A percentile compares a stretch with the other conserved stretches of the same genome.
Conservation (phyloP, 92 coral and sea anemone species). For the Parazoanthus darwini region DNA sequence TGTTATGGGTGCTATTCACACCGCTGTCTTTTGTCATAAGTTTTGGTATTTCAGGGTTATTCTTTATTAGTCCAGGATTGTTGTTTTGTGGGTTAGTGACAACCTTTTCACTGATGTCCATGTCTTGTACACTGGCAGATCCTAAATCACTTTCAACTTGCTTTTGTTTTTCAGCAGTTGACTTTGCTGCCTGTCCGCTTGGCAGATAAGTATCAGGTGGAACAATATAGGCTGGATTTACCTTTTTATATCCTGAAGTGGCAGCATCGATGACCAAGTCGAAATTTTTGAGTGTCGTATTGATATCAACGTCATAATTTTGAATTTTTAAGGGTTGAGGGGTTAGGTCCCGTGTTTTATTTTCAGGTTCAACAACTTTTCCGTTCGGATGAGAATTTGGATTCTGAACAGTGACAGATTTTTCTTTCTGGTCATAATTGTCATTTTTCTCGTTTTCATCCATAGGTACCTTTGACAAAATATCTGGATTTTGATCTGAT, state of each 20-base stretch:
- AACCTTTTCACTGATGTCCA: not conserved
- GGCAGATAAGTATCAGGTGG: not conserved
- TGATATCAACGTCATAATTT: not conserved
- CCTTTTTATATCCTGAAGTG: not conserved
- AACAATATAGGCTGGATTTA: not conserved
- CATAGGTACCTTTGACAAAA: not conserved
- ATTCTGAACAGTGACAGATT: not conserved
- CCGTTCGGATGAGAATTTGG: not conserved
- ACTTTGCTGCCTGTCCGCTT: not conserved
- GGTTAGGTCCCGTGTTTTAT: not conserved
- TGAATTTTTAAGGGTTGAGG: not conserved
- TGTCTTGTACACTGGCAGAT: not conserved
- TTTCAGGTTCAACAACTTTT: not conserved
- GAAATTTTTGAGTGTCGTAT: not conserved
- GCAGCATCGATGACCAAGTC: conserved; percentile 8
- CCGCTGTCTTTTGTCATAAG: not conserved
- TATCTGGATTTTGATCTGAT: not conserved
- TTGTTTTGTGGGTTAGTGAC: not conserved
- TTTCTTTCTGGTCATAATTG: not conserved
- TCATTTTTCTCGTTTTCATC: not conserved
- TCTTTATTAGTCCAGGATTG: not conserved
- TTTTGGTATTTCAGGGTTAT: not conserved
- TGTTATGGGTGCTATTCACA: not conserved
- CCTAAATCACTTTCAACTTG: not conserved
- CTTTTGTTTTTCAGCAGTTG: not conserved